Conservation (phyloP, 2,888 invertebrate species). For the Mycalesis mineus region DNA sequence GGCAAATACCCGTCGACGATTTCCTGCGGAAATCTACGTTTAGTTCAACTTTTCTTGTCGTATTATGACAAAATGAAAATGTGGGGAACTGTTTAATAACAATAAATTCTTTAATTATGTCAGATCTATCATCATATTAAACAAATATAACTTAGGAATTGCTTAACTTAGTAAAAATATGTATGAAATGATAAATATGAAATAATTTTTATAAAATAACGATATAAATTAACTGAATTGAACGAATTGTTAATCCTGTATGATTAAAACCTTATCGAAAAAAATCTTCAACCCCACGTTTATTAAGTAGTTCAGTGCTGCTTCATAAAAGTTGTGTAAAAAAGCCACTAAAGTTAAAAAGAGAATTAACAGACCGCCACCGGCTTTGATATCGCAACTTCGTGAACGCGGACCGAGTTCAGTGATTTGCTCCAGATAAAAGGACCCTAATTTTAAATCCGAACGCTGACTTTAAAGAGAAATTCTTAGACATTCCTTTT, state of each 20-base stretch:
- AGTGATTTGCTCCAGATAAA: conserved; percentile 11
- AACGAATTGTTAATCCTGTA: no score
- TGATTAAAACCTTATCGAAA: no score
- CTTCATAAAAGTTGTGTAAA: conserved; percentile 7
- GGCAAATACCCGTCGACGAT: conserved; percentile 24
- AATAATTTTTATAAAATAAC: no score
- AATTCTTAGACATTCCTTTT: not conserved
- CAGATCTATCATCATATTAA: no score
- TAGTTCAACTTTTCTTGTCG: not conserved
- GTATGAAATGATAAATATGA: no score
- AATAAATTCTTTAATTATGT: no score
- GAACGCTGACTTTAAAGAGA: conserved; percentile 4
- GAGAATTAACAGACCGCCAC: conserved; percentile 7
- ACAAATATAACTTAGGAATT: no score
- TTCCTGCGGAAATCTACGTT: conserved; percentile 13
- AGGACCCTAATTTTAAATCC: conserved; percentile 8
- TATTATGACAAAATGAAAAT: not conserved
- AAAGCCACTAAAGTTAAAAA: conserved; percentile 7
- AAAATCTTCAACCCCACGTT: no score
- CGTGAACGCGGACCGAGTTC: conserved; percentile 5
- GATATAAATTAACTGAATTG: no score
- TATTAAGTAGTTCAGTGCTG: not conserved
- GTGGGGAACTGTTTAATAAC: not conserved
- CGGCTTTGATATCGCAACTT: conserved; percentile 12
- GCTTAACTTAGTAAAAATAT: no score